Evolutionary conservation across 2,888 invertebrate genomes (phyloP), one percentile per base, ranked within the genome.

Genomic region (Sthenelais limicola): DNA sequence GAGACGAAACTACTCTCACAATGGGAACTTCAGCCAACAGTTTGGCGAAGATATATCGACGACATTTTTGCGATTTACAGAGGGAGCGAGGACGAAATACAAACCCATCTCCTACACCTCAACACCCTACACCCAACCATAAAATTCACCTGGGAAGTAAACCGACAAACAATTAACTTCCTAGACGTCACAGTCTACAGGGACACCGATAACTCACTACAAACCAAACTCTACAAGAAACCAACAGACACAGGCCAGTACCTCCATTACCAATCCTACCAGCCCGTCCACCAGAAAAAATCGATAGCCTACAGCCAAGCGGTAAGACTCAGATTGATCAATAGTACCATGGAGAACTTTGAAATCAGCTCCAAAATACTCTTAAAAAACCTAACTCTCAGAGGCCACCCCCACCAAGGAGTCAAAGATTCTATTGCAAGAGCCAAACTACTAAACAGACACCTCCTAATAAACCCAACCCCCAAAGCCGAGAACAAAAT

Each of bases 11-110:
- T 71, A 5, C 62, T 77, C 24, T 7, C n/a, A 7, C 32, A 48
- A 2, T 35, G 38, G 9, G 52, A 62, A 3, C 18, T 66, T 5
- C 26, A 54, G 51, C 76, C 76, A 7, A 4, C 12, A 18, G 0
- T 74, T 5, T 76, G 71, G 48, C 43, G 58, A 0, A 26, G 77
- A 43, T 77, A 48, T 43, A 77, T 76, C 26, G 74, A 72, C 48
- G 77, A 77, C 32, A 73, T 74, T n/a, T 74, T 74, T 47, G 30
- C 72, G n/a, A 69, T 77, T 18, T 75, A 73, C 74, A 66, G 68
- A 18, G 52, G 51, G 7, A 33, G n/a, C 1, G 28, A 24, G 43
- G 38, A 56, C 7, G 58, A 62, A 0, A 30, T 38, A 9, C 21
- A 33, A 26, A 2, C 1, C 4, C 18, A 38, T 2, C 7, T 66